Percentiles rank a stretch among this genome's conserved stretches.
These are phyloP conservation scores for Trachythela sp. DNA, from an alignment of 64 coral and sea anemone species.

Conservation along the genomic window DNA sequence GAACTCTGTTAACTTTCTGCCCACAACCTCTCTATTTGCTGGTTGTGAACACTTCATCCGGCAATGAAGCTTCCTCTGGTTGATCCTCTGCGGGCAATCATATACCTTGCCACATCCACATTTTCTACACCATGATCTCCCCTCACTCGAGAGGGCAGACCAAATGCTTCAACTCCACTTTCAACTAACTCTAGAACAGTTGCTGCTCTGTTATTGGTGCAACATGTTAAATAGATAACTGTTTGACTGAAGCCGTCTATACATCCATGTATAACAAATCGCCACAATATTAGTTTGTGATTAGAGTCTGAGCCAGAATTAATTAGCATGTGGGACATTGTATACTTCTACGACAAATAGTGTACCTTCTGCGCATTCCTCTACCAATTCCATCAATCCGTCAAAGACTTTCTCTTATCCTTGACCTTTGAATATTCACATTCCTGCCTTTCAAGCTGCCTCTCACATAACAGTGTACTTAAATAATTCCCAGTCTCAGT, in stretches of 20 bases:
- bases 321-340: conserved; percentile 1
- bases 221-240: not conserved
- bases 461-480: conserved; percentile 35
- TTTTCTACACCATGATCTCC: conserved; percentile 45
- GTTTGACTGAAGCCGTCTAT: conserved; percentile 35
- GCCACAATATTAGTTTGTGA: conserved; percentile 35
- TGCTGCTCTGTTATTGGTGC: conserved; percentile 22
- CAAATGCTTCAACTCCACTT: conserved; percentile 26
- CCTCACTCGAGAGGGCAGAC: conserved; percentile 18
- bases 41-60: conserved; percentile 33
- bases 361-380: not conserved
- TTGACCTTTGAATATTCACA: conserved; percentile 28
- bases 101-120: conserved; percentile 34
- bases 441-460: conserved; percentile 28
- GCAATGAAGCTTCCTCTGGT: conserved; percentile 12
- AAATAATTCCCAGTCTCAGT: not conserved
- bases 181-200: not conserved
- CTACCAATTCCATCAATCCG: conserved; percentile 31
- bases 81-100: not conserved
- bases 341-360: not conserved
- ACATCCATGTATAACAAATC: conserved; percentile 36
- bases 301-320: conserved; percentile 38
- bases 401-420: conserved; percentile 19
- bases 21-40: conserved; percentile 1
- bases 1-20: conserved; percentile 32